Percentiles rank a stretch among this genome's conserved stretches.
phyloP scores from a whole-genome alignment of 1,140 invertebrate species.

The Nasonia longicornis region DNA sequence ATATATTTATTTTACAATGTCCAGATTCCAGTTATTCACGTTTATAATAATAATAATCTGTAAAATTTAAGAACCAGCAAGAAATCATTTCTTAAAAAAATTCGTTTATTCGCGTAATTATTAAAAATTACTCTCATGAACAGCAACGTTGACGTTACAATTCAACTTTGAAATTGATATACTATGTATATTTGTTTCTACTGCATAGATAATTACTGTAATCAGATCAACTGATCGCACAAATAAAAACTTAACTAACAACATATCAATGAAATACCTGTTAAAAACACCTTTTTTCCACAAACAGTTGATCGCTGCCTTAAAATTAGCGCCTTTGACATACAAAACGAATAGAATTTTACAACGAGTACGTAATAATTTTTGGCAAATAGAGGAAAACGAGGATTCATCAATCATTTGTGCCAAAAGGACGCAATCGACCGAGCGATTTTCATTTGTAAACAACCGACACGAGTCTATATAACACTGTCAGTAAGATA shows the following conservation, averaged over 20 bases:
- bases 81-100: constrained; percentile 12
- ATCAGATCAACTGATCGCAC: constrained; percentile 17
- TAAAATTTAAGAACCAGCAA: constrained; percentile 17
- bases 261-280: neutral
- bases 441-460: neutral
- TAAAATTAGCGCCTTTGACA: constrained; percentile 31
- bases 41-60: constrained; percentile 11
- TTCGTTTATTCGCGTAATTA: constrained; percentile 1
- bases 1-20: constrained; percentile 23
- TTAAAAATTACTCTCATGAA: neutral
- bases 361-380: constrained; percentile 16
- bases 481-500: neutral
- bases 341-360: constrained; percentile 26
- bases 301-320: neutral
- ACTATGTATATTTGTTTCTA: neutral
- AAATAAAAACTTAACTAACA: neutral
- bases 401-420: constrained; percentile 31
- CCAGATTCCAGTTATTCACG: neutral
- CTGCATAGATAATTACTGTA: constrained; percentile 19
- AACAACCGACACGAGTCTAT: constrained; percentile 14
- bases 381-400: constrained; percentile 42
- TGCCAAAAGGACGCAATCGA: constrained; percentile 14
- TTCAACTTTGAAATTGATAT: neutral
- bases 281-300: neutral
- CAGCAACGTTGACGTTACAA: neutral